Evolutionary conservation across 2,113 vertebrate genomes (phyloP).

Genomic region (Pelusios castaneus): DNA sequence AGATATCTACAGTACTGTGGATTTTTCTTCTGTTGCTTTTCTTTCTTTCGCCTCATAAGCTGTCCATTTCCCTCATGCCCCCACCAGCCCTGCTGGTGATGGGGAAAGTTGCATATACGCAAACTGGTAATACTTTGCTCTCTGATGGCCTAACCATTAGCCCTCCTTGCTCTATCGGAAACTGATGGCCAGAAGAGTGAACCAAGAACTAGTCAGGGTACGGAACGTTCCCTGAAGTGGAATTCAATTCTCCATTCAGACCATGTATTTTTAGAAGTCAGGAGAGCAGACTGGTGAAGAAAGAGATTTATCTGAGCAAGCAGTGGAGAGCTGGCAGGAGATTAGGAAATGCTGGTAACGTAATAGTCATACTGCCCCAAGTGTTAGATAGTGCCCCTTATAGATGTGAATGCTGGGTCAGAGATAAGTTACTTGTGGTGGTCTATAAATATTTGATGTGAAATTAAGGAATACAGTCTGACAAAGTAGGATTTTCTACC

Average conservation of each 20-base stretch:
- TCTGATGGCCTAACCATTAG: not conserved
- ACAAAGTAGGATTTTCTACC: too few relatives aligned
- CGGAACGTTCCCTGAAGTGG: not conserved
- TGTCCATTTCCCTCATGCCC: not conserved
- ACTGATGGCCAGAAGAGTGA: not conserved
- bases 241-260: not conserved
- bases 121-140: not conserved
- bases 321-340: not conserved
- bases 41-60: not conserved
- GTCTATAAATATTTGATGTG: not conserved
- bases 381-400: not conserved
- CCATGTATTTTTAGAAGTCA: not conserved
- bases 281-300: not conserved
- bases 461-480: too few relatives aligned
- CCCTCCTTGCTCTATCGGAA: not conserved
- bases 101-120: not conserved
- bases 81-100: not conserved
- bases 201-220: rapidly evolving
- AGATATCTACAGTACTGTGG: not conserved
- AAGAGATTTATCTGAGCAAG: slow-evolving; percentile 15
- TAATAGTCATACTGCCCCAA: rapidly evolving
- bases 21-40: not conserved
- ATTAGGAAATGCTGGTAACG: not conserved
- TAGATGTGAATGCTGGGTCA: not conserved
- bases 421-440: not conserved